Evolutionary conservation across 2,797 vertebrate species (phyloP).

Genomic region (Capromys pilorides): DNA sequence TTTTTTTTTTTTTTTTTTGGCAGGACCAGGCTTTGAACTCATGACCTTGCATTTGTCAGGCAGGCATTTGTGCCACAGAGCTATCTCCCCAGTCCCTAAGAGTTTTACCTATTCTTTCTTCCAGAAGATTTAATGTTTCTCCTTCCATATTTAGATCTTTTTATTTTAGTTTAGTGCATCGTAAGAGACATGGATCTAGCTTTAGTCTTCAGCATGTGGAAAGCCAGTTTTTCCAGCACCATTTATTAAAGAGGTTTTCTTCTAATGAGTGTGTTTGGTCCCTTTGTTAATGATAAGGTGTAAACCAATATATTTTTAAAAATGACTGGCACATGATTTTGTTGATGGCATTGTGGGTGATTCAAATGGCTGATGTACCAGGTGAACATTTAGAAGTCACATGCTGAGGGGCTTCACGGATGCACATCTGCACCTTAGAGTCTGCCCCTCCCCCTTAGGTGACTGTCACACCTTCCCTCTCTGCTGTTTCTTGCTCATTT

Average conservation of each 20-base stretch:
- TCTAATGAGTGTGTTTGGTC: not conserved
- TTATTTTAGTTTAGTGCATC: not conserved
- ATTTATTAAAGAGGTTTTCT: not conserved
- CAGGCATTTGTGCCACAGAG: no score
- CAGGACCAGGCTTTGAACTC: no score
- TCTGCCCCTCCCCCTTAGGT: not conserved
- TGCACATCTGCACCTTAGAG: not conserved
- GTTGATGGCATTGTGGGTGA: not conserved
- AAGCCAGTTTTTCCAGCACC: not conserved
- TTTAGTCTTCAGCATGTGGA: not conserved
- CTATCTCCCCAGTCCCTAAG: no score
- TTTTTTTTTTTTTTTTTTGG: no score
- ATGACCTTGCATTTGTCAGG: no score
- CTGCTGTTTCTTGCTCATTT: not conserved
- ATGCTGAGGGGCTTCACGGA: not conserved
- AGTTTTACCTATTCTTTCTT: not conserved
- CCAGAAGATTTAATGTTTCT: not conserved
- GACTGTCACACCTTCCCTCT: not conserved
- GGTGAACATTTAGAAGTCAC: not conserved
- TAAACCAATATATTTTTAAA: slow-evolving; percentile 12
- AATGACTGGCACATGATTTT: slow-evolving; percentile 40
- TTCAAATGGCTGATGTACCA: not conserved
- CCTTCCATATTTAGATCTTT: not conserved
- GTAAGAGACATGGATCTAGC: not conserved
- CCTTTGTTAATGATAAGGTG: not conserved